These are phyloP conservation scores for Enchytraeus crypticus DNA, from an alignment of 2,888 invertebrate species.

Conservation along the genomic window DNA sequence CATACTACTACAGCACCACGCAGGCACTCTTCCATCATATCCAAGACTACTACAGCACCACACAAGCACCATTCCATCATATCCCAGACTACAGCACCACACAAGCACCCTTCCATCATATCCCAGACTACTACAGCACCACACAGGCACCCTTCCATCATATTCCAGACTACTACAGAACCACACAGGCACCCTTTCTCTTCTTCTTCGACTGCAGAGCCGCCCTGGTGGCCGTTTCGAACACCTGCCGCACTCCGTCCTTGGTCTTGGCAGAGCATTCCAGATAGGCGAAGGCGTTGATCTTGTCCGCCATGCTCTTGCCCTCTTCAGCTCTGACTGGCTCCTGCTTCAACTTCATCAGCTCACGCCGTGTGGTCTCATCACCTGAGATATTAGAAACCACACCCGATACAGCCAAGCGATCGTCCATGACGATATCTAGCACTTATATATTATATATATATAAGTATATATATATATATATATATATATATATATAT, in stretches of 20 bases:
- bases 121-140: not conserved
- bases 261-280: constrained; percentile 14
- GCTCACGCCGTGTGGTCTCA: constrained; percentile 51
- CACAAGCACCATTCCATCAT: too few species aligned
- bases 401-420: too few species aligned
- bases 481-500: too few species aligned
- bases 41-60: constrained; percentile 9
- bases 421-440: too few species aligned
- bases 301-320: constrained; percentile 89
- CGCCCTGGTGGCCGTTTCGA: constrained; percentile 13
- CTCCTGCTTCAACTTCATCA: constrained; percentile 96
- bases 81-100: constrained; percentile 7
- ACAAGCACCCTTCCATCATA: constrained; percentile 55
- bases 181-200: constrained; percentile 3
- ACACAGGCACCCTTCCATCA: constrained; percentile 2
- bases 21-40: too few species aligned
- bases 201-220: constrained; percentile 10
- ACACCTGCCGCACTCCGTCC: constrained; percentile 13
- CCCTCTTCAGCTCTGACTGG: constrained; percentile 96
- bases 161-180: not conserved
- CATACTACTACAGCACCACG: too few species aligned
- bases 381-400: too few species aligned
- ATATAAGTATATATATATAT: too few species aligned
- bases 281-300: constrained; percentile 43
- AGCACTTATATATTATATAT: too few species aligned